A percentile compares a stretch with the other conserved stretches of the same genome.
Conservation (phyloP, 1,140 invertebrate genomes). For the Colletes latitarsis region DNA sequence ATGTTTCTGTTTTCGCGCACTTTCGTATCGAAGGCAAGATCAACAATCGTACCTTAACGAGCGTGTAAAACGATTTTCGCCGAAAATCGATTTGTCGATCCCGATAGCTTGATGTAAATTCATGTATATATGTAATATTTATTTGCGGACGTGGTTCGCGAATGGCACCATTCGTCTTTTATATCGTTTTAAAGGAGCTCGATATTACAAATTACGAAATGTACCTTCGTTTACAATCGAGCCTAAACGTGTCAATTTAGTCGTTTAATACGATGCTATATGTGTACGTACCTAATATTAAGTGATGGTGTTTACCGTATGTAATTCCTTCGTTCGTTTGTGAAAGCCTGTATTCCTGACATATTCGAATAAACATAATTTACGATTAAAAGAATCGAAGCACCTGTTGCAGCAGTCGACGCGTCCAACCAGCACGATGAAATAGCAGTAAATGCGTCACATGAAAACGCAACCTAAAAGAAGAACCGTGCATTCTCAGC, state of each 20-base stretch:
- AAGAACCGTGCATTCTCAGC: too few species aligned
- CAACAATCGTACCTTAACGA: too few species aligned
- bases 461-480: too few species aligned
- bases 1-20: not conserved
- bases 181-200: not conserved
- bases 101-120: conserved; percentile 15
- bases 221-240: not conserved
- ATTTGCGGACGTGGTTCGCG: not conserved
- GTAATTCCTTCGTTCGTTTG: not conserved
- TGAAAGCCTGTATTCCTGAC: not conserved
- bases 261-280: not conserved
- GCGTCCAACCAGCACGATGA: too few species aligned
- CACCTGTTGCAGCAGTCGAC: too few species aligned
- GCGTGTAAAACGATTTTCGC: not conserved
- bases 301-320: not conserved
- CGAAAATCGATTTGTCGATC: not conserved
- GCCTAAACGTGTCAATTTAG: not conserved
- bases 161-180: not conserved
- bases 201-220: not conserved
- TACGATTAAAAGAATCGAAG: not conserved
- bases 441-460: too few species aligned
- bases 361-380: conserved; percentile 4
- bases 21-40: not conserved
- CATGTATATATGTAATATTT: conserved; percentile 39
- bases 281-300: not conserved